phyloP scores from a whole-genome alignment of 2,888 invertebrate genomes.

The Enoplolaimus lenunculus region DNA sequence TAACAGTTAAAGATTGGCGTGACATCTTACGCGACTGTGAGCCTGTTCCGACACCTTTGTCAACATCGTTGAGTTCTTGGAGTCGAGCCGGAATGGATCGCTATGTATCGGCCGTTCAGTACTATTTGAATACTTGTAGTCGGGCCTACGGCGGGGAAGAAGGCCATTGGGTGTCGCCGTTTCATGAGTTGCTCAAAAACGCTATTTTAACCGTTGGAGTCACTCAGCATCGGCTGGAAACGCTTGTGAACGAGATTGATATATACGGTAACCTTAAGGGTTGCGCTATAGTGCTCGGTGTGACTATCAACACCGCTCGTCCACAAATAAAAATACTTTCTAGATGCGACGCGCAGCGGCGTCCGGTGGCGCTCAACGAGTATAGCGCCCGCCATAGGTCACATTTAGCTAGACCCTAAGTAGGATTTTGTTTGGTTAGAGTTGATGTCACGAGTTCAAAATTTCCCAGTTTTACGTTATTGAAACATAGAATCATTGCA shows the following conservation, averaged over 20 bases:
- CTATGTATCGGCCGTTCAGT: slow-evolving; percentile 17
- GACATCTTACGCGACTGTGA: slow-evolving; percentile 11
- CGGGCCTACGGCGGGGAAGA: slow-evolving; percentile 8
- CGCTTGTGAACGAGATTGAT: background rate
- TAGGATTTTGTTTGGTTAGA: too few relatives aligned
- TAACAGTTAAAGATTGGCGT: slow-evolving; percentile 21
- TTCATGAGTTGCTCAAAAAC: slow-evolving; percentile 22
- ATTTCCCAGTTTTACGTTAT: too few relatives aligned
- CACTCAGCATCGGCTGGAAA: background rate
- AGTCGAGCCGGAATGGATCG: background rate
- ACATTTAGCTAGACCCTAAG: too few relatives aligned
- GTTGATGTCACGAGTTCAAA: too few relatives aligned
- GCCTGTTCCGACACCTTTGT: background rate
- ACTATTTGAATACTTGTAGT: slow-evolving; percentile 22
- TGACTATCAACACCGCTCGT: too few relatives aligned
- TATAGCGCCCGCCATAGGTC: too few relatives aligned
- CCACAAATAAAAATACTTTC: too few relatives aligned
- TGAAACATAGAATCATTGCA: too few relatives aligned
- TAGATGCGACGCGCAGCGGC: too few relatives aligned
- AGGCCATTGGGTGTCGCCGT: slow-evolving; percentile 14
- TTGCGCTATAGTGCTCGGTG: too few relatives aligned
- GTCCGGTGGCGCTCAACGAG: too few relatives aligned
- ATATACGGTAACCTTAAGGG: too few relatives aligned
- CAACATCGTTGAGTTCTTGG: background rate
- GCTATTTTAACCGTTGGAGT: slow-evolving; percentile 1